Evolutionary conservation across 2,888 invertebrate genomes (phyloP).

Genomic region (Dynastes maya): DNA sequence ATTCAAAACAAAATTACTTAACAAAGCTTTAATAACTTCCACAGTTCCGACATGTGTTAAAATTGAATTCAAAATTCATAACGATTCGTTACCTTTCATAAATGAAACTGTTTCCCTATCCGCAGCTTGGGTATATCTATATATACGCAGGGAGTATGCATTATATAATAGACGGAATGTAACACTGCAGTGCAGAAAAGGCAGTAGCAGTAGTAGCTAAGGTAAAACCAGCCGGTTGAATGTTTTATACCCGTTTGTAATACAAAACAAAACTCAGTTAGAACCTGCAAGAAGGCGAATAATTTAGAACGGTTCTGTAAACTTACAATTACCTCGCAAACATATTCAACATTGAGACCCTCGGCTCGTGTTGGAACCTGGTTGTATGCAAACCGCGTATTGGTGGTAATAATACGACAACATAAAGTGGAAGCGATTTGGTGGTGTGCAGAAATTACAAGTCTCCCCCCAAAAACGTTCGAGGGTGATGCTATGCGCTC

Average conservation of each 20-base stretch:
- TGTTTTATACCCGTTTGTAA: slow-evolving; percentile 55
- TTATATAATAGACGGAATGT: slow-evolving; percentile 51
- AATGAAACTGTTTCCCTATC: slow-evolving; percentile 40
- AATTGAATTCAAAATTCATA: slow-evolving; percentile 44
- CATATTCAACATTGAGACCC: slow-evolving; percentile 57
- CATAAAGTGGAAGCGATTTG: slow-evolving; percentile 58
- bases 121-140: not conserved
- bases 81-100: slow-evolving; percentile 43
- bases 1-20: slow-evolving; percentile 2
- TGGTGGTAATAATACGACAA: slow-evolving; percentile 63
- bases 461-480: slow-evolving; percentile 8
- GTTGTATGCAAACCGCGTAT: slow-evolving; percentile 61
- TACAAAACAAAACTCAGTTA: slow-evolving; percentile 56
- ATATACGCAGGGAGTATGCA: slow-evolving; percentile 28
- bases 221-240: slow-evolving; percentile 54
- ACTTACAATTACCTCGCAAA: slow-evolving; percentile 62
- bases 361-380: slow-evolving; percentile 41
- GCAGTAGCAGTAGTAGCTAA: slow-evolving; percentile 45
- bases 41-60: slow-evolving; percentile 22
- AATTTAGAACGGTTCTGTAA: slow-evolving; percentile 58
- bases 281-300: slow-evolving; percentile 56
- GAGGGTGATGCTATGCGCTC: not conserved
- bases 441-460: slow-evolving; percentile 42
- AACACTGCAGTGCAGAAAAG: slow-evolving; percentile 44
- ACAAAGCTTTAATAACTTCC: slow-evolving; percentile 48